Evolutionary conservation across 2,113 vertebrate genomes (phyloP).

Genomic region (Blennius ocellaris): DNA sequence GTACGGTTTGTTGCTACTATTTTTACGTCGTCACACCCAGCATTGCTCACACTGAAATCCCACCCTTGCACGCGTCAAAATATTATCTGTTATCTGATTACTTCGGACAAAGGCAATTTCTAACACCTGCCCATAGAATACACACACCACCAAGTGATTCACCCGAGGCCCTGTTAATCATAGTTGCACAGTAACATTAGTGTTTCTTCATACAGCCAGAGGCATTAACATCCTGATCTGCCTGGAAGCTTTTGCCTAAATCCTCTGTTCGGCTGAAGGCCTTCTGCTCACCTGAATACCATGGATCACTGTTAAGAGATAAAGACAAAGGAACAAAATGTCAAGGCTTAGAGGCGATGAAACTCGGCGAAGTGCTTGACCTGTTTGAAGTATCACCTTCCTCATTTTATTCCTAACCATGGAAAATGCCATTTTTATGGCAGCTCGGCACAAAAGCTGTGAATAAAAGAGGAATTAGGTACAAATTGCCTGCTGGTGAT

Average conservation of each 20-base stretch:
- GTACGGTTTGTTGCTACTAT: no score
- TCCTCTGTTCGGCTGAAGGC: not conserved
- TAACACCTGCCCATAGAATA: no score
- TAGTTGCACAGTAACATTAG: not conserved
- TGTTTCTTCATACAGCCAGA: not conserved
- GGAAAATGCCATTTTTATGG: not conserved
- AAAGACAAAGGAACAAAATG: not conserved
- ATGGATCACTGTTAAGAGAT: not conserved
- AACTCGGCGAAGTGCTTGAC: not conserved
- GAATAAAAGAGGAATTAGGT: not conserved
- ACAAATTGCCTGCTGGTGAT: not conserved
- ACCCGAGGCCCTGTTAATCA: no score
- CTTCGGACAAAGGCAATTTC: no score
- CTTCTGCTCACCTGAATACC: not conserved
- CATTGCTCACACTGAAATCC: no score
- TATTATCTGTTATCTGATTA: no score
- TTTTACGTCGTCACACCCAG: no score
- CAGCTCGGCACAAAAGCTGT: not conserved
- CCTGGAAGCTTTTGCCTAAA: not conserved
- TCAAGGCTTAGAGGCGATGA: slow-evolving; percentile 7
- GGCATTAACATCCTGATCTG: not conserved
- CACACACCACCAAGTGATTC: no score
- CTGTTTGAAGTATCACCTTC: slow-evolving; percentile 7
- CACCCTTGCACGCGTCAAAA: no score
- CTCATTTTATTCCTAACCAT: not conserved